Percentiles rank a stretch among this genome's conserved stretches.
These are phyloP conservation scores for Catharus fuscescens DNA, from an alignment of 2,113 vertebrate genomes.

Conservation along the genomic window DNA sequence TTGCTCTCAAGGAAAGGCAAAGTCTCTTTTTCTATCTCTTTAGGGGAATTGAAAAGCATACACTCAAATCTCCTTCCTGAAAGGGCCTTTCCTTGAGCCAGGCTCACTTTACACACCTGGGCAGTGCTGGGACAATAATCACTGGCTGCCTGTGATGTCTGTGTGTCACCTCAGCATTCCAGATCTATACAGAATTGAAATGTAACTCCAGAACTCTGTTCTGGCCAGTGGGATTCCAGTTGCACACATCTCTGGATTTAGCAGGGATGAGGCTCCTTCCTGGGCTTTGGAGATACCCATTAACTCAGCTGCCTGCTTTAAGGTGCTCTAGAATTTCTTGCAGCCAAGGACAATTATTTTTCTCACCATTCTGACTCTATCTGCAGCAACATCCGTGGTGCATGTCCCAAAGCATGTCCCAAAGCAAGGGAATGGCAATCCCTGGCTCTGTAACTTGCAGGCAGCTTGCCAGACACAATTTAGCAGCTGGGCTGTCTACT, in stretches of 20 bases:
- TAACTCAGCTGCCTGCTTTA: not conserved
- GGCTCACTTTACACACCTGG: not conserved
- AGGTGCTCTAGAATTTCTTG: not conserved
- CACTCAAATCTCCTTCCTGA: not conserved
- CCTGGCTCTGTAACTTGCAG: not conserved
- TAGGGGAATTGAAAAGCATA: not conserved
- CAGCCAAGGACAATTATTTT: not conserved
- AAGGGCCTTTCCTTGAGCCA: not conserved
- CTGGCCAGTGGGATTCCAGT: not conserved
- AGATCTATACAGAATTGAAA: not conserved
- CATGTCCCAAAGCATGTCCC: not conserved
- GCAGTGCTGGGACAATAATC: not conserved
- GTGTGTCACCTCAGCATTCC: not conserved
- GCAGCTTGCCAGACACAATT: not conserved
- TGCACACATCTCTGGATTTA: not conserved
- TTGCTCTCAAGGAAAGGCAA: not conserved
- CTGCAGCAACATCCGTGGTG: fast-evolving
- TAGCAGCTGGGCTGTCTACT: not conserved
- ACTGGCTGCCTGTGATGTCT: not conserved
- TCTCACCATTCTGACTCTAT: not conserved
- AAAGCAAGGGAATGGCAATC: not conserved
- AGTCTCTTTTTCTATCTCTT: not conserved
- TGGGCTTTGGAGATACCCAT: not conserved
- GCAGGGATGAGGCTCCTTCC: not conserved
- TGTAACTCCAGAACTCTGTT: not conserved